Evolutionary conservation across 2,888 invertebrate species (phyloP).

Genomic region (Chrysotoxum bicinctum): DNA sequence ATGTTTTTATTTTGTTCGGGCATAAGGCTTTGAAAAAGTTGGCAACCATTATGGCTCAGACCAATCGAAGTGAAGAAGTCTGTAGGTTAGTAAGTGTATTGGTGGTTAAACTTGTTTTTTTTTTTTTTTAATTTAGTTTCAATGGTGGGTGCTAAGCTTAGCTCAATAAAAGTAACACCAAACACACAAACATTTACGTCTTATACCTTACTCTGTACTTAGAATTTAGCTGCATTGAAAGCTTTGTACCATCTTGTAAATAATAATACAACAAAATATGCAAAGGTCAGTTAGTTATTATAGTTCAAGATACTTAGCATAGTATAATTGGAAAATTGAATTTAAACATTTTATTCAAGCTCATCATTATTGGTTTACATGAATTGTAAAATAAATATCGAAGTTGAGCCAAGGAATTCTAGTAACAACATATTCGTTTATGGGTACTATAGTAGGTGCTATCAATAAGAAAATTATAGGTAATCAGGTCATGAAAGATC

Average conservation of each 20-base stretch:
- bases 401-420: slow-evolving; percentile 8
- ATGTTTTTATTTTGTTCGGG: no score
- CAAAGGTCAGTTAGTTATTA: slow-evolving; percentile 46
- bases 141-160: slow-evolving; percentile 56
- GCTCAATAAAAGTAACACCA: slow-evolving; percentile 22
- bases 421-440: slow-evolving; percentile 2
- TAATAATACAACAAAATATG: slow-evolving; percentile 12
- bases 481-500: slow-evolving; percentile 36
- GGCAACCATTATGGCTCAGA: slow-evolving; percentile 33
- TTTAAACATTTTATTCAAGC: background rate
- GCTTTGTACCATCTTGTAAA: slow-evolving; percentile 16
- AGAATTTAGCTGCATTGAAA: slow-evolving; percentile 3
- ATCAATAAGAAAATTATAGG: slow-evolving; percentile 27
- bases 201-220: background rate
- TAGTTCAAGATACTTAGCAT: slow-evolving; percentile 34
- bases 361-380: background rate
- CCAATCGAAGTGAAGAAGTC: slow-evolving; percentile 17
- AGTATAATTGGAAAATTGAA: slow-evolving; percentile 21
- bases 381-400: background rate
- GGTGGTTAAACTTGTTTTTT: slow-evolving; percentile 63
- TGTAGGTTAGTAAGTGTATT: slow-evolving; percentile 55
- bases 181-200: background rate
- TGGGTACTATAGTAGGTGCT: background rate
- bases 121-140: slow-evolving; percentile 8
- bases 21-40: background rate